Evolutionary conservation across 37 sponge, comb jelly and placozoan genomes (phyloP).

Genomic region (Beroe ovata): DNA sequence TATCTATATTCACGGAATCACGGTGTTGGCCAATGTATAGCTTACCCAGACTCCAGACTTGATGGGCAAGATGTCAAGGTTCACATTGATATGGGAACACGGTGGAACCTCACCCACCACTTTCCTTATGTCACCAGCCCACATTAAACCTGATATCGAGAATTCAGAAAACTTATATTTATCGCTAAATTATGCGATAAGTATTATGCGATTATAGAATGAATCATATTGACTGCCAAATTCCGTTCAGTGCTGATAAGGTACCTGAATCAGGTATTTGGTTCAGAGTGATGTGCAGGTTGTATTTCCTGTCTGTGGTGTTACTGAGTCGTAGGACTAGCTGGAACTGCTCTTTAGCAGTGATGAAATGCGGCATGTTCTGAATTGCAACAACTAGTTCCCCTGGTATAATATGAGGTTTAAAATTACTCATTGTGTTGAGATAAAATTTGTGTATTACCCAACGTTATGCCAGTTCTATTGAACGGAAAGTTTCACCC

Average conservation of each 20-base stretch:
- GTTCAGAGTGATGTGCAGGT: slow-evolving; percentile 12
- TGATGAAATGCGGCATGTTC: slow-evolving; percentile 10
- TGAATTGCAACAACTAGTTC: slow-evolving; percentile 24
- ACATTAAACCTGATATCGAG: slow-evolving; percentile 2
- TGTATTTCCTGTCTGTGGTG: slow-evolving; percentile 51
- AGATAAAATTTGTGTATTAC: too few species aligned
- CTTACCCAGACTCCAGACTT: slow-evolving; percentile 61
- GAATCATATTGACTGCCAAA: too few species aligned
- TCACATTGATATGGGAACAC: neutral
- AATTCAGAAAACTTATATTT: neutral
- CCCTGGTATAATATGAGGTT: too few species aligned
- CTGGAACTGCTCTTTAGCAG: neutral
- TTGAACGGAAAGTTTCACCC: too few species aligned
- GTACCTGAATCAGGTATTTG: neutral
- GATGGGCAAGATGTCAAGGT: slow-evolving; percentile 17
- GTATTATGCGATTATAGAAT: too few species aligned
- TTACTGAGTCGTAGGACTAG: slow-evolving; percentile 20
- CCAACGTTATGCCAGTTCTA: too few species aligned
- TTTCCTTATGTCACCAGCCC: slow-evolving; percentile 28
- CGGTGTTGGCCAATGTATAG: too few species aligned
- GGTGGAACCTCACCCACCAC: slow-evolving; percentile 49
- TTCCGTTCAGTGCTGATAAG: too few species aligned
- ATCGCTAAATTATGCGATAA: neutral
- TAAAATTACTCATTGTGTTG: too few species aligned
- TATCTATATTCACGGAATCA: too few species aligned